Evolutionary conservation across 2,888 invertebrate genomes (phyloP), one percentile per base, ranked within the genome.

Genomic region (Isoperla grammatica): DNA sequence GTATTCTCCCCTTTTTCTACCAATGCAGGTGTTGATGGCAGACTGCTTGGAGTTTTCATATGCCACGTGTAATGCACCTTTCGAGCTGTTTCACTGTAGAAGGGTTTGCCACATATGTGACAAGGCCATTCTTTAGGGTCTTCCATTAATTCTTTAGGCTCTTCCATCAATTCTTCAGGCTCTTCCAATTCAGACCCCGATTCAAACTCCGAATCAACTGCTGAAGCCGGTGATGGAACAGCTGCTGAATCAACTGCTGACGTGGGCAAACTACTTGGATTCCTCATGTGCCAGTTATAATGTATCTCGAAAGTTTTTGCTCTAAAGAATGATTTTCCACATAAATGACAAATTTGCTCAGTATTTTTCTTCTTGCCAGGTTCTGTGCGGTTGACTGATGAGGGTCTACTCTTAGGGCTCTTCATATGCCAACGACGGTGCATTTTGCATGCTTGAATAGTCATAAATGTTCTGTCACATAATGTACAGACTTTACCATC

Each of bases 241-340:
- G n/a, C 5, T 8, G 20, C 19, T 19, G n/a, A n/a, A n/a, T 39
- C 19, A 37, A 22, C 19, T 29, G 29, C 8, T 29, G 8, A 29
- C 4, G 29, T 29, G 29, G 29, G 29, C 29, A 29, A 29, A 29
- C 29, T 29, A 29, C 29, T 29, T 29, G 73, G 71, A 63, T 73
- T 73, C 35, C 72, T 72, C 11, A 75, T 75, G 64, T 79, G 79
- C 69, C 74, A 75, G 63, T 75, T 73, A 74, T 79, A 74, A 63
- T 80, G 80, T 3, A 71, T 72, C 46, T 72, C 72, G 17, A 79
- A 65, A 19, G 74, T 74, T 35, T 72, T 73, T 59, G 72, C 73
- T 43, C 73, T 77, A 0, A 74, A 72, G 59, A 79, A 76, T 1
- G 78, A 74, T 61, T 77, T 78, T 17, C 77, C 78, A 65, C 80